Base-by-base conservation (phyloP, 2,797 vertebrate species). In the Sebastes taczanowskii region DNA sequence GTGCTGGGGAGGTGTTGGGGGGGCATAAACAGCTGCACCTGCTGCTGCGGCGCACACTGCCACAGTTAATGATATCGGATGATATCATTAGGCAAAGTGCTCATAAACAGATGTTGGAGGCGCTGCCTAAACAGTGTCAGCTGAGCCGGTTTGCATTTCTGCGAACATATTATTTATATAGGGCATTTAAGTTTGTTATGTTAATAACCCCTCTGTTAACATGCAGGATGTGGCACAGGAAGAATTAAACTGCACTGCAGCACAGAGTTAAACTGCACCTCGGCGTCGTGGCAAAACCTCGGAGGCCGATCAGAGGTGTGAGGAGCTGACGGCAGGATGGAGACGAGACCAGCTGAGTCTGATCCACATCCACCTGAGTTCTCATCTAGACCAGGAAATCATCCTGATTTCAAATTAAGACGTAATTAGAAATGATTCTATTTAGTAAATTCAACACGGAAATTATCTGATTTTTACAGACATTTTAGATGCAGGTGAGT, bases 51-150 rank as follows among this genome's bases (percentile, higher is more conserved):
- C 95, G 95, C 95, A 94, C 96, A 97, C 97, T 97, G 97, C 97
- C 97, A 97, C 97, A 98, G 96, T 98, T 99, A 99, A 99, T 99
- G 98, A 99, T 98, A 99, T 99, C 97, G 97, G 98, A 99, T 99
- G 98, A 99, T 99, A 99, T 99, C 98, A 99, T 99, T 99, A 99
- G 97, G 97, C 97, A 98, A 98, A 99, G 98, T 99, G 98, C 98
- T 99, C 98, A 98, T 99, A 99, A 99, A 99, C 98, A 99, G 98
- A 99, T 99, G 98, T 99, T 99, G 98, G 89, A 97, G 97, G 96
- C 97, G 97, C 97, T 98, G 97, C 97, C 97, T 98, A 97, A 98
- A 97, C 98, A 96, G 97, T 97, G 98, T 99, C 98, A 99, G 97
- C 98, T 97, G 97, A 98, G 97, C 95, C 95, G 78, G 80, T 88